These are phyloP conservation scores for Psephotus haematonotus DNA, from an alignment of 2,113 vertebrate genomes.

Conservation along the genomic window DNA sequence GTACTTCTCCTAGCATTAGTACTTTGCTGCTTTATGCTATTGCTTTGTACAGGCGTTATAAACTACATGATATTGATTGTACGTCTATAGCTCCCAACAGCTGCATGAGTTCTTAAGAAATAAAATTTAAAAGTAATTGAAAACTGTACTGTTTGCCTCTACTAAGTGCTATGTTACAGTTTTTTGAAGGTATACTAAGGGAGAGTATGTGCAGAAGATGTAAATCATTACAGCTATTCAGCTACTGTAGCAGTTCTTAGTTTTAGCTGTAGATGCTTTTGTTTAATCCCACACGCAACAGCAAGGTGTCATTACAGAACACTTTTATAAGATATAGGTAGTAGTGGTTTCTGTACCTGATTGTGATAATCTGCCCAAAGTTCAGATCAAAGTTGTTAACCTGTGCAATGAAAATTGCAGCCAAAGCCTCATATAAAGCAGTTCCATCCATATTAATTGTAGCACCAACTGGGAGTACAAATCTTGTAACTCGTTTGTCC, in stretches of 20 bases:
- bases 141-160: not conserved
- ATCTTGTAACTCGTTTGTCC: constrained; percentile 93
- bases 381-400: constrained; percentile 93
- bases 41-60: not conserved
- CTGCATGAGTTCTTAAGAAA: not conserved
- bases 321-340: not conserved
- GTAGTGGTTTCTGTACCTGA: constrained; percentile 81
- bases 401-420: constrained; percentile 97
- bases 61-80: not conserved
- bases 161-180: not conserved
- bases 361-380: constrained; percentile 96
- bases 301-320: not conserved
- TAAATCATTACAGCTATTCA: not conserved
- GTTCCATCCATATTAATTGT: constrained; percentile 98
- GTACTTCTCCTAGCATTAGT: not conserved
- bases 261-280: not conserved
- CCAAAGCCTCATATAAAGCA: constrained; percentile 92
- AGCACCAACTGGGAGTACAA: constrained; percentile 93
- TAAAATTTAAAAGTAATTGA: not conserved
- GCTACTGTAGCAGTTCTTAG: not conserved
- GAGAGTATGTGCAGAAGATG: not conserved
- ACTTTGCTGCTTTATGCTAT: not conserved
- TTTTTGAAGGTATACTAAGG: not conserved
- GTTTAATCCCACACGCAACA: not conserved
- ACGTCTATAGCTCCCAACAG: not conserved